Base-by-base conservation (phyloP, 37 sponge, comb jelly and placozoan genomes). In the Ephydatia muelleri region DNA sequence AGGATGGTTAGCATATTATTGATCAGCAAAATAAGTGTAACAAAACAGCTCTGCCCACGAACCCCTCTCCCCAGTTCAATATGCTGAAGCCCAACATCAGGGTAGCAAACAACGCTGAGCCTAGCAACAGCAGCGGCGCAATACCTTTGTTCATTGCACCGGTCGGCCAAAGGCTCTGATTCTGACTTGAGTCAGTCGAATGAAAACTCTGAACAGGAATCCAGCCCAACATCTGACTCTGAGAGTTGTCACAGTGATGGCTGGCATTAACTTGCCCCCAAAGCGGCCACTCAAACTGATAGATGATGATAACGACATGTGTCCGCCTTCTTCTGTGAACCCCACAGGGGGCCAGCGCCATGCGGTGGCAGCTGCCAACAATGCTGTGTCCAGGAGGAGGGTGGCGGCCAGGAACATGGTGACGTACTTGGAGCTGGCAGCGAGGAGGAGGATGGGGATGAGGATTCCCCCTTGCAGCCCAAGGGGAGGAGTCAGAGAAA, bases 121-220 rank as follows among this genome's bases (percentile, higher is more conserved):
- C 57, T 57, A 57, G 57, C 57, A 57, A 57, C 57, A 57, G 57
- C 57, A 57, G 57, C 57, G 9, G 57, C 57, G 57, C 57, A 57
- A 57, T 57, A 57, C 57, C 57, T 57, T 57, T 21, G 57, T 57
- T 57, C 57, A 57, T 57, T 57, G 57, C 57, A 57, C 57, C 57
- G 57, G 57, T 57, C 57, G 57, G 57, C 57, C 57, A 57, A 57
- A 57, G 57, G 57, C 57, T 57, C 57, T 57, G 57, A 57, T 57
- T 57, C 57, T 57, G 57, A 57, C 57, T 57, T 57, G 57, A 57
- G 57, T 21, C 57, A 57, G 57, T 57, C 57, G 57, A 57, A 57
- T 57, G 57, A 57, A 57, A 57, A 57, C 57, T 57, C 57, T 1
- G 57, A 57, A 57, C 57, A 57, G 57, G 57, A 57, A 19, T 57